phyloP scores from a whole-genome alignment of 2,888 invertebrate species.

The Notodonta dromedarius region DNA sequence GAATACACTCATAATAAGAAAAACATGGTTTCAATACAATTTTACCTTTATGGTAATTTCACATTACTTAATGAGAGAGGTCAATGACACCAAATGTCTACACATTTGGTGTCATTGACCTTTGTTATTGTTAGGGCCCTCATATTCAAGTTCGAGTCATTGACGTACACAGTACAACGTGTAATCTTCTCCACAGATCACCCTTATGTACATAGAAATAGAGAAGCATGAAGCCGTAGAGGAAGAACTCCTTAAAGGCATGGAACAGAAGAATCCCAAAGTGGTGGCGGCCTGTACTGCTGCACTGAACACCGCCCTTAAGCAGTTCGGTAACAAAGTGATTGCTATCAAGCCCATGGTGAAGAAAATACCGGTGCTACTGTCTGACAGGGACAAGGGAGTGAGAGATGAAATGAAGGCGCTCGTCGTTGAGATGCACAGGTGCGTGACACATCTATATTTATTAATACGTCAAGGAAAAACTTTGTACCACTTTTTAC shows the following conservation, averaged over 20 bases:
- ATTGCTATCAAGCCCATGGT: conserved; percentile 94
- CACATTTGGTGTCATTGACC: too few relatives aligned
- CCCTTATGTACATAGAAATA: conserved; percentile 97
- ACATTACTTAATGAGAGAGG: too few relatives aligned
- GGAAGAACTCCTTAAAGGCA: conserved; percentile 96
- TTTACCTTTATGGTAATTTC: too few relatives aligned
- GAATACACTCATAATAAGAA: too few relatives aligned
- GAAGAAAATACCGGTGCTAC: conserved; percentile 92
- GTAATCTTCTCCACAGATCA: conserved; percentile 85
- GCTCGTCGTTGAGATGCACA: conserved; percentile 96
- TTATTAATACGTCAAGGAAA: too few relatives aligned
- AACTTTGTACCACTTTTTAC: too few relatives aligned
- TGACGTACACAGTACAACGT: background rate
- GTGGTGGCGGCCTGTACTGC: conserved; percentile 94
- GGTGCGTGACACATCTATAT: conserved; percentile 66
- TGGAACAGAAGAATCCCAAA: conserved; percentile 98
- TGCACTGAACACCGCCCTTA: conserved; percentile 89
- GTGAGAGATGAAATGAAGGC: conserved; percentile 97
- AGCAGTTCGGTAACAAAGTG: conserved; percentile 96
- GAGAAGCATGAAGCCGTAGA: conserved; percentile 96
- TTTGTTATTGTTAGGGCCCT: too few relatives aligned
- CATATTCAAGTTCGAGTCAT: too few relatives aligned
- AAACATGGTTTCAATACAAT: too few relatives aligned
- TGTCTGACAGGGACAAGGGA: conserved; percentile 95
- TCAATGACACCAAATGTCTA: too few relatives aligned